Evolutionary conservation across 2,888 invertebrate species (phyloP), one percentile per base, ranked within the genome.

Genomic region (Mythimna lalbum): DNA sequence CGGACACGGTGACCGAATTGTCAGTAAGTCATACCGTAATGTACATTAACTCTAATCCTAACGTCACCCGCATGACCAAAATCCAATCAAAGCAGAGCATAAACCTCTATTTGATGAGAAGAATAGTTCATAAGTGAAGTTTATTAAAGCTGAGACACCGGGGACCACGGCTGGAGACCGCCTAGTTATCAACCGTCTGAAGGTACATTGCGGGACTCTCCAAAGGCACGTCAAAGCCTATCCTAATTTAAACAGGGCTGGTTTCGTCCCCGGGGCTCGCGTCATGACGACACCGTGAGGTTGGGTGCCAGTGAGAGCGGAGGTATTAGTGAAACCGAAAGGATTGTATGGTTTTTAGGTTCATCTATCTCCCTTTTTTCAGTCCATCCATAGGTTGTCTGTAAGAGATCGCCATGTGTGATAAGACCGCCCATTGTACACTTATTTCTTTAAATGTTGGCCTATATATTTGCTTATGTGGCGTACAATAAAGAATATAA

Each of bases 221-320:
- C 88, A 88, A 91, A 93, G 94, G 92, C 93, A 93, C 89, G 93
- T 93, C 94, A 93, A 92, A 94, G 94, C 93, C 94, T 94, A 93
- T 93, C 92, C 93, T 93, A 94, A 94, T 94, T 95, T 94, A 94
- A 93, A 93, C 93, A 93, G 94, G 93, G 89, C 91, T 93, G 93
- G 92, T 92, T 92, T 91, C 90, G 93, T 92, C 93, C 91, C 91
- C 82, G 78, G 90, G 91, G 93, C 89, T 88, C 72, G 89, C 86
- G 88, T 87, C 87, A 85, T 83, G 86, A 86, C 82, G 84, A 85
- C 78, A 76, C 72, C 57, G 5, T 39, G 7, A 9, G 79, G 87
- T 81, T 49, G 63, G 86, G 89, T 39, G 19, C 2, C 63, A 83
- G 21, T 90, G 68, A 2, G 0, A 85, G 88, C 86, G 86, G 60